Evolutionary conservation across 2,888 invertebrate species (phyloP), one percentile per base, ranked within the genome.

Genomic region (Cerastis leucographa): DNA sequence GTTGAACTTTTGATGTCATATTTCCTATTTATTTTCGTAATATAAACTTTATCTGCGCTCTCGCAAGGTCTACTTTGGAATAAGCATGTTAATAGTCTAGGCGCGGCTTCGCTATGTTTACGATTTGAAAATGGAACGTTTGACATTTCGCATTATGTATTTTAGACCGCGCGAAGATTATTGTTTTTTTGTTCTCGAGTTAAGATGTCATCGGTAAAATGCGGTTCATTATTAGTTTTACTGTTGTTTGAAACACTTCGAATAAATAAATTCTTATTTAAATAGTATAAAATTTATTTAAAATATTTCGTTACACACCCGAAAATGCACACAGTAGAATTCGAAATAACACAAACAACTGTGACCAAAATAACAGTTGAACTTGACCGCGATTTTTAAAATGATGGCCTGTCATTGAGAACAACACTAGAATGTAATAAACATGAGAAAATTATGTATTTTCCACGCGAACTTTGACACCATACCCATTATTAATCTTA

Each of bases 111-210:
- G 85, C 71, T 76, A 66, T 77, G 87, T 81, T 89, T 84, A 89
- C 88, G 86, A 91, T 92, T 93, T 90, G 89, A 91, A 94, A 91
- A 91, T 90, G 91, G 91, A 91, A 85, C 88, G 77, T 92, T 92
- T 92, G 91, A 90, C 89, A 92, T 93, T 92, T 92, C 71, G 84
- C 85, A 85, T 87, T 86, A 82, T 76, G 56, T 81, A 80, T 83
- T 87, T 88, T 81, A 54, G 81, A 87, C 84, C 75, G 76, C 73
- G 65, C 42, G 69, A 70, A 74, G 8, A 65, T 44, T 70, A 64
- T 64, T 65, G 71, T 77, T 74, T 51, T 64, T 82, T 81, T 78
- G 83, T 73, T 69, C 76, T 74, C 42, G n/a, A 35, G 71, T 75
- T 66, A 71, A 65, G 66, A 25, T 70, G 49, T 44, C 29, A 61